These are phyloP conservation scores for Eufriesea mexicana DNA, from an alignment of 1,140 invertebrate species.

Conservation along the genomic window DNA sequence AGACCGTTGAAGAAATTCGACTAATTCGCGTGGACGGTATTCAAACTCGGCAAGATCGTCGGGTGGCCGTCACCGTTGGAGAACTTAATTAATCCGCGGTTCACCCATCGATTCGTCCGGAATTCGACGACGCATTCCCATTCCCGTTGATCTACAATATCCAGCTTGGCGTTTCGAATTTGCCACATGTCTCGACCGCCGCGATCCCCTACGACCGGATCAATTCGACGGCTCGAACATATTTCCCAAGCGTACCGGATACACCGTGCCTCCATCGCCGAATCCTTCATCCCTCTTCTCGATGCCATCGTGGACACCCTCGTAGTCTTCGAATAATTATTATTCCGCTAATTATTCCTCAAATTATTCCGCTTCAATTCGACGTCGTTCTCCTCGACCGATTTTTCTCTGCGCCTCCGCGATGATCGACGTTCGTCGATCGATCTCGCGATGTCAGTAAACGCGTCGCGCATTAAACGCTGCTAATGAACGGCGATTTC, in stretches of 20 bases:
- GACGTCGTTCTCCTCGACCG: neutral
- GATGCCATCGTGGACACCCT: neutral
- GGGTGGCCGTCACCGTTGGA: too few relatives aligned
- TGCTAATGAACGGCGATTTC: slow-evolving; percentile 14
- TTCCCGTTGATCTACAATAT: neutral
- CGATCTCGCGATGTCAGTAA: neutral
- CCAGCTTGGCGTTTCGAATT: slow-evolving; percentile 47
- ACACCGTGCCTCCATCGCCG: too few relatives aligned
- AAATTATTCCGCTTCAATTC: slow-evolving; percentile 4
- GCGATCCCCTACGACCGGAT: slow-evolving; percentile 6
- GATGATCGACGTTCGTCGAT: neutral
- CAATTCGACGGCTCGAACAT: slow-evolving; percentile 35
- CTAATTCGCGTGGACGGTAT: neutral
- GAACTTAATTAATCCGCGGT: slow-evolving; percentile 47
- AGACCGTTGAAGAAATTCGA: neutral
- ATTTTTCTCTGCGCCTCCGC: neutral
- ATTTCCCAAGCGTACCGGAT: slow-evolving; percentile 55
- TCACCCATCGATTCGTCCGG: slow-evolving; percentile 26
- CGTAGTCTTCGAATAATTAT: neutral
- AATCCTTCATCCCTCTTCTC: neutral
- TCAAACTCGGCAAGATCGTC: too few relatives aligned
- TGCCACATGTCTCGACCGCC: slow-evolving; percentile 30
- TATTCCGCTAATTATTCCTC: too few relatives aligned
- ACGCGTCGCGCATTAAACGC: neutral
- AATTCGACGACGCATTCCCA: slow-evolving; percentile 46